Evolutionary conservation across 2,797 vertebrate species (phyloP).

Genomic region (Leucoraja ocellata): DNA sequence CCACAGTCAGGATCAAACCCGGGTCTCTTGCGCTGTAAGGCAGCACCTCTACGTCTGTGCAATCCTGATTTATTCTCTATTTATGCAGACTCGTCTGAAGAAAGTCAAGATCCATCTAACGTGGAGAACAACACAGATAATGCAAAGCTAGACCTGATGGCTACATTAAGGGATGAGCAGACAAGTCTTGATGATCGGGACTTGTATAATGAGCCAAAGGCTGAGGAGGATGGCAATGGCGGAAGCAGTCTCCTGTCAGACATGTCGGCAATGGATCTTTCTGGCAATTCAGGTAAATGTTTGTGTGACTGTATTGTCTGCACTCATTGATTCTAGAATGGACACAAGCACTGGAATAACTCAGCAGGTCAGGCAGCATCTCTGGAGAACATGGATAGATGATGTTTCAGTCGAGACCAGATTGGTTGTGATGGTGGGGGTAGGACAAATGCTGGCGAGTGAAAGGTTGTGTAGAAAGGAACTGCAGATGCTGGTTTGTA

Average conservation of each 20-base stretch:
- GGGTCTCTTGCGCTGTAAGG: too few species aligned
- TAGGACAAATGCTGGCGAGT: too few species aligned
- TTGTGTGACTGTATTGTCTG: not conserved
- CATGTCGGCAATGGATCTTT: not conserved
- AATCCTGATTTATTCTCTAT: not conserved
- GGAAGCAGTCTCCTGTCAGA: not conserved
- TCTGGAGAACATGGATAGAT: too few species aligned
- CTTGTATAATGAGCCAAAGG: not conserved
- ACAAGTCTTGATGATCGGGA: not conserved
- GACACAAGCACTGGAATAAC: too few species aligned
- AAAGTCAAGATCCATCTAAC: not conserved
- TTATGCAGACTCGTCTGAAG: not conserved
- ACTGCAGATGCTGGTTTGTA: too few species aligned
- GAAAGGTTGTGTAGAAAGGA: too few species aligned
- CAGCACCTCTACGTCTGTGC: too few species aligned
- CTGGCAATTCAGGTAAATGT: conserved; percentile 6
- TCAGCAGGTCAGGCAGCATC: too few species aligned
- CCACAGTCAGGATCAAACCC: too few species aligned
- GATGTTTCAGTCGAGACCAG: too few species aligned
- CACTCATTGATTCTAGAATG: not conserved
- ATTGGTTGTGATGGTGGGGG: too few species aligned
- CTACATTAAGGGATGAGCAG: not conserved
- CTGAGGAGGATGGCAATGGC: not conserved
- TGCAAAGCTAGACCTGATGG: not conserved
- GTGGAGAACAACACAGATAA: not conserved